Base-by-base conservation (phyloP, 2,113 vertebrate genomes). In the Microtus ochrogaster region DNA sequence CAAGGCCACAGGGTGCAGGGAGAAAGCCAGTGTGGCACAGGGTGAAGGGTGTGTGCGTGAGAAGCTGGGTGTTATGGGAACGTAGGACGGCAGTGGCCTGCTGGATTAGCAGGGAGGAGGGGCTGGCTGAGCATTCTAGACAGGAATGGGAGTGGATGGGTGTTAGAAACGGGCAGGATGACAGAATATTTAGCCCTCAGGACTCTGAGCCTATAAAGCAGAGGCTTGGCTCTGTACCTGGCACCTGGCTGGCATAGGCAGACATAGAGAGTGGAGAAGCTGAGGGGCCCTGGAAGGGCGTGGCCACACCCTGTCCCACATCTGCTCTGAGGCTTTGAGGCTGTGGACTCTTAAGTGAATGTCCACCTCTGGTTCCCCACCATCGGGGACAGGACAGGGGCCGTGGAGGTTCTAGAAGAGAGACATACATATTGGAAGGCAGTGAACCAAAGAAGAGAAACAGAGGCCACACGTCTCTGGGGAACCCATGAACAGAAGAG, bases 131-230 rank as follows among this genome's bases (percentile, higher is more conserved):
- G 73, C 3, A 17, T 36, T 82, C 88, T 22, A 36, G 41, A 44
- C 2, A 8, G 81, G 49, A 90, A 39, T 16, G 47, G 55, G n/a
- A 55, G 41, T 17, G 19, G 78, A 77, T 0, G 2, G 10, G 85
- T 12, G 36, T 63, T 9, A 6, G 90, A 44, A 13, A 2, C 0
- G 0, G 88, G 58, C 2, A 1, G 78, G 24, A 63, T 85, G 39
- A 0, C 30, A 19, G 49, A 39, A 17, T 0, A 6, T 26, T 49
- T 33, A 70, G 81, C 33, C n/a, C 12, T 9, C 0, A 0, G 77
- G 49, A 89, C 76, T 47, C 87, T 1, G 41, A 86, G 14, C 13
- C 41, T 3, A 12, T 36, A 3, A 55, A 90, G 58, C 77, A 36
- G 24, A 72, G 94, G 68, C 55, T n/a, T 44, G 10, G n/a, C 65